phyloP scores from a whole-genome alignment of 2,888 invertebrate species.

The Lacanobia wlatinum region DNA sequence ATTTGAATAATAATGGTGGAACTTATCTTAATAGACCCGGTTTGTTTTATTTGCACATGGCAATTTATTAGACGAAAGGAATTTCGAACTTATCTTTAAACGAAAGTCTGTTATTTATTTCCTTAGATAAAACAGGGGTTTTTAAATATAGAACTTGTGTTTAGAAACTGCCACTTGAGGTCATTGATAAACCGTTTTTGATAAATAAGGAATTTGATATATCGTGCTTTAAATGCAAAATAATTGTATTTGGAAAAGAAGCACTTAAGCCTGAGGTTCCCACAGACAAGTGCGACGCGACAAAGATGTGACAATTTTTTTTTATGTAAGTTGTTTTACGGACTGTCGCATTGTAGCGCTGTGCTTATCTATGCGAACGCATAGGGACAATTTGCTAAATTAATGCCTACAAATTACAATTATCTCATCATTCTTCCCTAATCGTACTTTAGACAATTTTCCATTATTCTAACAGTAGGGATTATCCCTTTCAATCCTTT shows the following conservation, averaged over 20 bases:
- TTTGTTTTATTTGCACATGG: slow-evolving; percentile 3
- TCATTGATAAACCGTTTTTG: background rate
- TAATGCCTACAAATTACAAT: background rate
- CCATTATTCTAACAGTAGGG: background rate
- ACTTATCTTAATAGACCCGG: background rate
- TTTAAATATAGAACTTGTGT: background rate
- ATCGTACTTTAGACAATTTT: background rate
- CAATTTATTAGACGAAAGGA: background rate
- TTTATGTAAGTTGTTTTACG: background rate
- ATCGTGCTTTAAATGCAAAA: background rate
- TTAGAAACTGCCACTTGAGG: background rate
- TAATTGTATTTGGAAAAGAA: background rate
- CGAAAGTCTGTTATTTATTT: slow-evolving; percentile 14
- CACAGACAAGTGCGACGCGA: too few relatives aligned
- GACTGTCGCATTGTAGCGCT: background rate
- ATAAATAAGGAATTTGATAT: background rate
- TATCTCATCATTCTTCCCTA: background rate
- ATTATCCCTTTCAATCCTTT: background rate
- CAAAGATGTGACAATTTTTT: too few relatives aligned
- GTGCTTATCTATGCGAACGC: background rate
- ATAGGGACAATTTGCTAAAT: background rate
- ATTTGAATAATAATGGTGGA: background rate
- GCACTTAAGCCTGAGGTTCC: background rate
- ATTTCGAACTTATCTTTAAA: slow-evolving; percentile 10
- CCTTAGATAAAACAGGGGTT: background rate